Base-by-base conservation (phyloP, 2,797 vertebrate species). In the Acanthurus tractus region DNA sequence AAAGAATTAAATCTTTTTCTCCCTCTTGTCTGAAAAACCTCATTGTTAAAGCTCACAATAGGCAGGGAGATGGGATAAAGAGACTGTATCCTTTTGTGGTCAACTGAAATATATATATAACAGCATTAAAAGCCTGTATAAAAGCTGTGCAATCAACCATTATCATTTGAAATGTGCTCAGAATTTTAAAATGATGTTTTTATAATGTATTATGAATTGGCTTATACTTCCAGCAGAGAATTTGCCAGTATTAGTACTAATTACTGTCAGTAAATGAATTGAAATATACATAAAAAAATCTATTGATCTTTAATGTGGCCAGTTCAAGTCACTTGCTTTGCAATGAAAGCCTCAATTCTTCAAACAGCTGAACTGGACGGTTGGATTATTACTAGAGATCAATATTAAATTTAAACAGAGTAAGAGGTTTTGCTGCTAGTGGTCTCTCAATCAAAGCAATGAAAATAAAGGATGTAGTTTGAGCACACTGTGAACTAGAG, bases 31-130 rank as follows among this genome's bases (percentile, higher is more conserved):
- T 59, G 23, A 82, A 78, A 82, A 58, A 69, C 54, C 22, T 15
- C 38, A 68, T 50, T 74, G 25, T 52, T 29, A 22, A 44, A 54
- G n/a, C 65, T 65, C 29, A 57, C 38, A 65, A 61, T 50, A 46
- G 59, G 56, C 52, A 49, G 34, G 25, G 64, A 62, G 52, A 58
- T 11, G 56, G 40, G 68, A 71, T 69, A 74, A 74, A 76, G 42
- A 75, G 22, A 62, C 67, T 40, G 7, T 64, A 45, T 73, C 52
- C 52, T 63, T 70, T 82, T 68, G 59, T 69, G 59, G 63, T 66
- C 63, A 78, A 45, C 8, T 75, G 61, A 85, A 74, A 40, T 53
- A 70, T 42, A 49, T 42, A 63, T 36, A 63, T 36, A 55, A 52
- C 56, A 75, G 48, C 34, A 52, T 46, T 34, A 79, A 7, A 25